These are phyloP conservation scores for Caenorhabditis sp. DNA, from an alignment of 2,888 invertebrate genomes.

Conservation along the genomic window DNA sequence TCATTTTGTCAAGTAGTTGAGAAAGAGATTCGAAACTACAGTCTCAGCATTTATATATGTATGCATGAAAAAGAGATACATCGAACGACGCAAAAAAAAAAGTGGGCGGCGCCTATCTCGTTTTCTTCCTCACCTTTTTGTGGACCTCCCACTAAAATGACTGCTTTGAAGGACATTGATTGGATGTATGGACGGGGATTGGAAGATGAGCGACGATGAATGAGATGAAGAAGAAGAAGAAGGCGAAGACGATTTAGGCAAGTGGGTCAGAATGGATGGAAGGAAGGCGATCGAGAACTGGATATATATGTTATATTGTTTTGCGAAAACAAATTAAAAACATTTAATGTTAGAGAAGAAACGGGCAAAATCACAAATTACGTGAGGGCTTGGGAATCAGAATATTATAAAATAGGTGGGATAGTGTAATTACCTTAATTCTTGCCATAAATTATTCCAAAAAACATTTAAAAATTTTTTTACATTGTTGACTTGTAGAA, in stretches of 20 bases:
- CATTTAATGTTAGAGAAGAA: background rate
- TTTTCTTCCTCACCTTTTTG: constrained; percentile 81
- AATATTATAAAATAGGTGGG: too few species aligned
- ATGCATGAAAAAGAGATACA: background rate
- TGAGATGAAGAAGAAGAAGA: background rate
- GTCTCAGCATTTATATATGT: background rate
- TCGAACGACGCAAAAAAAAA: too few species aligned
- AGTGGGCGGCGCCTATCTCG: constrained; percentile 23
- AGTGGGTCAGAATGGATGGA: background rate
- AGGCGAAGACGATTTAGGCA: background rate
- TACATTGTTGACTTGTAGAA: too few species aligned
- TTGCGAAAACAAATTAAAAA: background rate
- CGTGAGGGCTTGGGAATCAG: too few species aligned
- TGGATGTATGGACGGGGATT: constrained; percentile 6
- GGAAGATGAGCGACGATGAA: background rate
- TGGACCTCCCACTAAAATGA: constrained; percentile 91
- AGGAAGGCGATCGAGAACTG: background rate
- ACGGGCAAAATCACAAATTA: background rate
- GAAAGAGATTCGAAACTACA: background rate
- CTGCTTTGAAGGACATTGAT: constrained; percentile 76
- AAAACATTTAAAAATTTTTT: too few species aligned
- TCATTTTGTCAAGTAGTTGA: constrained; percentile 39
- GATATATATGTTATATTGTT: background rate
- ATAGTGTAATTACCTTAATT: too few species aligned
- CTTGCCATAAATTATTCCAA: too few species aligned